Evolutionary conservation across 1,140 invertebrate genomes (phyloP), one percentile per base, ranked within the genome.

Genomic region (Hyposmocoma kahamanoa): DNA sequence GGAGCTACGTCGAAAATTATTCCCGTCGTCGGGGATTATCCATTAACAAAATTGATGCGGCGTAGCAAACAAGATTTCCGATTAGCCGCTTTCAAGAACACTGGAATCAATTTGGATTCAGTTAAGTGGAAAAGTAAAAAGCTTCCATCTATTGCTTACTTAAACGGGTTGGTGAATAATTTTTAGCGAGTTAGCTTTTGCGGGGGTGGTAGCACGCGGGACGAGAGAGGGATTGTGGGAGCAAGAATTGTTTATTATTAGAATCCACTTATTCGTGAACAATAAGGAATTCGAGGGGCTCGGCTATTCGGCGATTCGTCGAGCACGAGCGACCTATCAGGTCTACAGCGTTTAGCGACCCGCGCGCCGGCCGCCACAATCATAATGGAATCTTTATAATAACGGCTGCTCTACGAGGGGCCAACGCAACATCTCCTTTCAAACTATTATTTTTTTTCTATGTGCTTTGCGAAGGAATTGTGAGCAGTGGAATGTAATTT

Each of bases 331-430:
- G 36, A 38, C 46, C n/a, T n/a, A n/a, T 38, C 24, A 26, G 24
- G 24, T n/a, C n/a, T n/a, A n/a, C 24, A 26, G 11, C 24, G 24
- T 5, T 11, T 42, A 15, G 49, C 36, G 34, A 18, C 48, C 39
- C 20, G 24, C 15, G 26, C 11, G 15, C 6, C 1, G 26, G 22
- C 22, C n/a, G 42, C 43, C 34, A 55, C 42, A 52, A 52, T 48
- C 47, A 48, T 48, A 59, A 59, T 55, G 57, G 55, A 38, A 26
- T 46, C 49, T 47, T 59, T 59, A 48, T 42, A 46, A 49, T 39
- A 53, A 11, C 24, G 24, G 5, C 24, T n/a, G n/a, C n/a, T n/a
- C n/a, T n/a, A n/a, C n/a, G n/a, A n/a, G n/a, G n/a, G n/a, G n/a
- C n/a, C n/a, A n/a, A n/a, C n/a, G n/a, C n/a, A n/a, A n/a, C n/a